Evolutionary conservation across 2,113 vertebrate species (phyloP).

Genomic region (Odocoileus virginianus): DNA sequence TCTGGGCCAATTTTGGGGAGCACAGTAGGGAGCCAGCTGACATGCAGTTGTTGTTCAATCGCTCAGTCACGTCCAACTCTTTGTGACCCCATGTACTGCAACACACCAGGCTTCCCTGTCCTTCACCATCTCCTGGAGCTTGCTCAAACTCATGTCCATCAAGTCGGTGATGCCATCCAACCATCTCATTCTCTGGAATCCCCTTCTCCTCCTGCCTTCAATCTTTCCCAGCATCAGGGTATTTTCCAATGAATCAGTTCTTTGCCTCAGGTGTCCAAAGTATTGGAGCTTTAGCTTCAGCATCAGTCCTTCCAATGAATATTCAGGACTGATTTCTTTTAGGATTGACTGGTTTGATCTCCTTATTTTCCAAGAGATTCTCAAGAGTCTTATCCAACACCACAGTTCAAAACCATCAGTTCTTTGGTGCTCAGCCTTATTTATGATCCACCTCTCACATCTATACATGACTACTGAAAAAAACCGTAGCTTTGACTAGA

Average conservation of each 20-base stretch:
- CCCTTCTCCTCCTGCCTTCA: background rate
- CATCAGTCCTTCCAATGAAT: background rate
- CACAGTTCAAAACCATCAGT: background rate
- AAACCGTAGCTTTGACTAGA: background rate
- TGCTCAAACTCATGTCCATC: background rate
- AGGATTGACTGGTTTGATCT: background rate
- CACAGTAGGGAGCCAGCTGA: rapidly evolving
- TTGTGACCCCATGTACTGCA: background rate
- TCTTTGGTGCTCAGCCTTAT: background rate
- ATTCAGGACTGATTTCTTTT: background rate
- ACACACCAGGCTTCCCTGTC: background rate
- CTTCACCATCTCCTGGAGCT: background rate
- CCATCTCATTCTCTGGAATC: background rate
- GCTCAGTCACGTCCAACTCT: rapidly evolving
- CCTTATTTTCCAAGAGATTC: background rate
- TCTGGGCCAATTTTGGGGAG: background rate
- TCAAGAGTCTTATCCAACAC: background rate
- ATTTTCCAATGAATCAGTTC: background rate
- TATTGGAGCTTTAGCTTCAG: background rate
- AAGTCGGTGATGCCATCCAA: background rate
- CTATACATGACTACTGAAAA: background rate
- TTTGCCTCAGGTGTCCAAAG: rapidly evolving
- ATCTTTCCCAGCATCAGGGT: background rate
- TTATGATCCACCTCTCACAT: background rate
- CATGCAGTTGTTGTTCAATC: background rate